Base-by-base conservation (phyloP, 2,888 invertebrate genomes). In the Latheticus oryzae region DNA sequence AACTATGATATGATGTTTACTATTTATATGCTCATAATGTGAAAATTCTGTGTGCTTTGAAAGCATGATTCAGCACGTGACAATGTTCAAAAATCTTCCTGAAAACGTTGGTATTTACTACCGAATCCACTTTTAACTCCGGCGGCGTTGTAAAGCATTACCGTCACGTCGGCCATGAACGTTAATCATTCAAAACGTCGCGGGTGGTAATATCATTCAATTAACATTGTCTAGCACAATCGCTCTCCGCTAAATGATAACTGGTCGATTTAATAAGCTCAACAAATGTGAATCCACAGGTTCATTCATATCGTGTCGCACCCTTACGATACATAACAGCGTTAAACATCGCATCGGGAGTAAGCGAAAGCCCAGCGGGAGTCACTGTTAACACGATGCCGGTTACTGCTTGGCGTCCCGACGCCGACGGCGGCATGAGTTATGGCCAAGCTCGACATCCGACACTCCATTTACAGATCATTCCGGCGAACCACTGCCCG, bases 401-500 rank as follows among this genome's bases (percentile, higher is more conserved):
- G n/a, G n/a, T n/a, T n/a, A n/a, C n/a, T n/a, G n/a, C n/a, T n/a
- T 54, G 50, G 52, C 74, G 73, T 74, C 74, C 72, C 73, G 73
- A 71, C 71, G 75, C 72, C 73, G 73, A 71, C 70, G 75, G 69
- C 74, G 56, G 62, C 64, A 76, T 83, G 82, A 83, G 76, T 82
- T 82, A 82, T 82, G 78, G 79, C 74, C 76, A 73, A 73, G 71
- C 78, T 75, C 74, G 78, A 76, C 76, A 74, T 75, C 78, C 78
- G 79, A 78, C 79, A 81, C 82, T 82, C 82, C 81, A 82, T 82
- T 82, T 81, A 81, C 81, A 82, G 82, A 82, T 80, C 81, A 82
- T 82, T 82, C 80, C 79, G 81, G 79, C 80, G 80, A 80, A 68
- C 74, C 73, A 78, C 76, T 78, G 79, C 78, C 78, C 76, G 76